Percentiles rank a stretch among this genome's conserved stretches.
These are phyloP conservation scores for Channa maculata DNA, from an alignment of 2,113 vertebrate species.

Conservation along the genomic window DNA sequence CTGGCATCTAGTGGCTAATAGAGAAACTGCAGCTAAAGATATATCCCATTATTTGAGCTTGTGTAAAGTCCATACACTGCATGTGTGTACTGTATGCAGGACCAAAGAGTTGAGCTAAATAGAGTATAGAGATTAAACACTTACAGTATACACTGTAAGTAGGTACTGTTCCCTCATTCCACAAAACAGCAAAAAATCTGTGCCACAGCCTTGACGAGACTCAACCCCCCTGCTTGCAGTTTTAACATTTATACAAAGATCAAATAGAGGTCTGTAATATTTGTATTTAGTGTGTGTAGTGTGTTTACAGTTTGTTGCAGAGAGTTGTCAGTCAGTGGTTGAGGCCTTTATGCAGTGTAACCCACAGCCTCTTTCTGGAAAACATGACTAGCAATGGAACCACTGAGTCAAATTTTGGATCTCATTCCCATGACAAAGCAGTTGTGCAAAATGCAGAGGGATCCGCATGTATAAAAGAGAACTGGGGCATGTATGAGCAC, in stretches of 20 bases:
- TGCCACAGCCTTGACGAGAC: neutral
- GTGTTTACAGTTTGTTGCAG: constrained; percentile 39
- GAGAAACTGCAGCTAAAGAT: neutral
- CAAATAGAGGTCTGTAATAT: neutral
- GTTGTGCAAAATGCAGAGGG: constrained; percentile 79
- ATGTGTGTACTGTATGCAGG: no score
- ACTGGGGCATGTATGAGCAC: neutral
- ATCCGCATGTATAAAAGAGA: constrained; percentile 84
- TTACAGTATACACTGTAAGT: no score
- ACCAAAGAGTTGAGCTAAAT: no score
- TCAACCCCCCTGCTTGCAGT: neutral
- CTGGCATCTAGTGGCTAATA: neutral
- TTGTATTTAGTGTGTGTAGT: constrained; percentile 1
- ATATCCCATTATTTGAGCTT: no score
- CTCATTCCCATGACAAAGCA: constrained; percentile 91
- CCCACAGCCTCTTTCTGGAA: constrained; percentile 88
- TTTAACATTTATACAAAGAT: constrained; percentile 15
- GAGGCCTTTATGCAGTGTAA: constrained; percentile 86
- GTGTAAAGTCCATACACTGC: no score
- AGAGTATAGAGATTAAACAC: no score
- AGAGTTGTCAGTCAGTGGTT: constrained; percentile 48
- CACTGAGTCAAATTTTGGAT: constrained; percentile 94
- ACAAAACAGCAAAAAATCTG: neutral
- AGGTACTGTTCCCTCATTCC: neutral
- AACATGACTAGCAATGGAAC: constrained; percentile 86